Percentiles rank a stretch among this genome's conserved stretches.
Conservation (phyloP, 2,888 invertebrate genomes). For the Crossocerus cetratus region DNA sequence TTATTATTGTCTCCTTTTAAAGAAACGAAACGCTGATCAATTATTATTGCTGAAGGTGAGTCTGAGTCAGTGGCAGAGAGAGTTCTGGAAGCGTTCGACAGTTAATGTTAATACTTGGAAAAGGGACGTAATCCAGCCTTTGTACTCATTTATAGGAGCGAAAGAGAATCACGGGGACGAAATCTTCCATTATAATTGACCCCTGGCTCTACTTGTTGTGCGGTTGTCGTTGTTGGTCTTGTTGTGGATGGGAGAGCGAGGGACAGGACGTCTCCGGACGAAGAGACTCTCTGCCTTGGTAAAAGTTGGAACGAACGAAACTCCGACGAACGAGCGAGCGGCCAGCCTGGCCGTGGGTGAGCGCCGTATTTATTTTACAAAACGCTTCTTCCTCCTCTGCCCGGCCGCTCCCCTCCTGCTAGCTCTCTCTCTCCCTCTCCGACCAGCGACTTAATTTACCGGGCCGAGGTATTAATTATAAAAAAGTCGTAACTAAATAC, state of each 20-base stretch:
- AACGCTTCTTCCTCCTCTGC: slow-evolving; percentile 58
- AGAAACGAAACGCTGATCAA: too few relatives aligned
- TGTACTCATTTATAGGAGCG: slow-evolving; percentile 53
- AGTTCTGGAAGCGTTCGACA: too few relatives aligned
- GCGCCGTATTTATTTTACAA: slow-evolving; percentile 64
- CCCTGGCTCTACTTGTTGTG: slow-evolving; percentile 46
- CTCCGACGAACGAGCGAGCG: slow-evolving; percentile 9
- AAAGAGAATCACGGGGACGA: slow-evolving; percentile 50
- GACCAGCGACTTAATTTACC: slow-evolving; percentile 69
- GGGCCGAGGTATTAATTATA: slow-evolving; percentile 73
- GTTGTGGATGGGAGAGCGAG: neutral
- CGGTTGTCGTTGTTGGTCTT: neutral
- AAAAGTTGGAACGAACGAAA: slow-evolving; percentile 34
- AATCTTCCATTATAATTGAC: slow-evolving; percentile 61
- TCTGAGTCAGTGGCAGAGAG: too few relatives aligned
- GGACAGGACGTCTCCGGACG: slow-evolving; percentile 4
- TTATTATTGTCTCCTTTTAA: too few relatives aligned
- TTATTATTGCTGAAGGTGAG: too few relatives aligned
- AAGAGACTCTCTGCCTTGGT: slow-evolving; percentile 17
- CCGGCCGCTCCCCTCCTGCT: too few relatives aligned
- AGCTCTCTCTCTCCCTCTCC: slow-evolving; percentile 62
- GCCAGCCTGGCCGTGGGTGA: slow-evolving; percentile 14
- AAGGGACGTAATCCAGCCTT: slow-evolving; percentile 51
- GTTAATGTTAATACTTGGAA: slow-evolving; percentile 44
- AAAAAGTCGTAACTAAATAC: slow-evolving; percentile 74